Percentiles rank a stretch among this genome's conserved stretches.
phyloP scores from a whole-genome alignment of 2,888 invertebrate species.

The Imbricaverruca yamaguchii region DNA sequence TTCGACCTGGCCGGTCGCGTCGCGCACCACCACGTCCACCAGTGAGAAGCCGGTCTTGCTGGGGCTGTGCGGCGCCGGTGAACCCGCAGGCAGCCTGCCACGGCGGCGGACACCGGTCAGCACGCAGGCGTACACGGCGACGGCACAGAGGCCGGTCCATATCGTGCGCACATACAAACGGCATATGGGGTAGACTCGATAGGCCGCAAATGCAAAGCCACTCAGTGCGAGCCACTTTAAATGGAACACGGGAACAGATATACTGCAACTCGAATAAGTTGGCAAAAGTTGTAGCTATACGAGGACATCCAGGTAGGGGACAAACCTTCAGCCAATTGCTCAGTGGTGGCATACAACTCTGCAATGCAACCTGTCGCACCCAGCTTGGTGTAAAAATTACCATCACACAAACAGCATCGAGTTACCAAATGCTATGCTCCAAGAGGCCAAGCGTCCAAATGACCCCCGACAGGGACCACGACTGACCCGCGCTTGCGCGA shows the following conservation, averaged over 20 bases:
- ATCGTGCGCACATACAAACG: neutral
- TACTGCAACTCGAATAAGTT: neutral
- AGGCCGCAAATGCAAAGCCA: neutral
- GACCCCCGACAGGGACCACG: neutral
- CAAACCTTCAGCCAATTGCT: too few species aligned
- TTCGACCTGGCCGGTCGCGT: neutral
- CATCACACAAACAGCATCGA: too few species aligned
- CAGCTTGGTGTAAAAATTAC: too few species aligned
- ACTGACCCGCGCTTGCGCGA: neutral
- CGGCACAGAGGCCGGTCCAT: neutral
- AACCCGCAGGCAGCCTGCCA: neutral
- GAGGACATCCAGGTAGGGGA: too few species aligned
- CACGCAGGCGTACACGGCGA: neutral
- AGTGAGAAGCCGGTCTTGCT: neutral
- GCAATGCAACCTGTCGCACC: too few species aligned
- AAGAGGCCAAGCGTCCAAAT: too few species aligned
- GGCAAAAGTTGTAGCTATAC: too few species aligned
- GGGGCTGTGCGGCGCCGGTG: neutral
- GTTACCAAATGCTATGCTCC: neutral
- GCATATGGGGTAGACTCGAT: neutral
- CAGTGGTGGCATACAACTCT: too few species aligned
- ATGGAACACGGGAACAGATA: neutral
- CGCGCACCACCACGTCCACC: slow-evolving; percentile 14
- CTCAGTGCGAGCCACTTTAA: neutral
- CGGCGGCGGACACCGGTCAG: neutral